Evolutionary conservation across 2,113 vertebrate species (phyloP), one percentile per base, ranked within the genome.

Genomic region (Oostethus manadensis): DNA sequence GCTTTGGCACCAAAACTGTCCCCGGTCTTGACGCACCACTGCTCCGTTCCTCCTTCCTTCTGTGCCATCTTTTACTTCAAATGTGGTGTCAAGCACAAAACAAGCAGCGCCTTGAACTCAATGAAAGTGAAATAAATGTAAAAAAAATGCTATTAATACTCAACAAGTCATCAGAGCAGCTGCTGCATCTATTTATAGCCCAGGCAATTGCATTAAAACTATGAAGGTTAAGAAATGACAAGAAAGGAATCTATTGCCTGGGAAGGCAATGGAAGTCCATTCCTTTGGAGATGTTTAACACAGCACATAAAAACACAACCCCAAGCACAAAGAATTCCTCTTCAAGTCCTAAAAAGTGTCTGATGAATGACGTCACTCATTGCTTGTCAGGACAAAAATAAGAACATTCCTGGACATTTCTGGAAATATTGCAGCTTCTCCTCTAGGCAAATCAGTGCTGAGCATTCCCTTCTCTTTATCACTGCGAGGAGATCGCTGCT

Each of bases 21-120:
- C 23, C 73, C 64, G 1, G 61, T 60, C 54, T 73, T 82, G 4
- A 77, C 22, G 2, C 44, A 33, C 3, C 56, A 46, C 66, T 62
- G 77, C 63, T 81, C 74, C 8, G 49, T 64, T 54, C 55, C 74
- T 35, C 71, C 69, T 8, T 84, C 84, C 74, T 81, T 88, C 69
- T 81, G 77, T 71, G 79, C 82, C 84, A 88, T 88, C 51, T 54
- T 53, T 44, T 49, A 40, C 21, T 55, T 15, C 46, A 8, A 53
- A 20, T 22, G 17, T 1, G n/a, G 8, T 45, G 3, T n/a, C 23
- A 18, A 63, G 23, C 50, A 3, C 38, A 40, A 26, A 56, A 26
- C 21, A 2, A 33, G 49, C 49, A 17, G 18, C 8, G 47, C 11
- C 38, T 42, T 14, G 11, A 42, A 14, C 38, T 42, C 38, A 42